Evolutionary conservation across 2,113 vertebrate species (phyloP), one percentile per base, ranked within the genome.

Genomic region (Rhineura floridana): DNA sequence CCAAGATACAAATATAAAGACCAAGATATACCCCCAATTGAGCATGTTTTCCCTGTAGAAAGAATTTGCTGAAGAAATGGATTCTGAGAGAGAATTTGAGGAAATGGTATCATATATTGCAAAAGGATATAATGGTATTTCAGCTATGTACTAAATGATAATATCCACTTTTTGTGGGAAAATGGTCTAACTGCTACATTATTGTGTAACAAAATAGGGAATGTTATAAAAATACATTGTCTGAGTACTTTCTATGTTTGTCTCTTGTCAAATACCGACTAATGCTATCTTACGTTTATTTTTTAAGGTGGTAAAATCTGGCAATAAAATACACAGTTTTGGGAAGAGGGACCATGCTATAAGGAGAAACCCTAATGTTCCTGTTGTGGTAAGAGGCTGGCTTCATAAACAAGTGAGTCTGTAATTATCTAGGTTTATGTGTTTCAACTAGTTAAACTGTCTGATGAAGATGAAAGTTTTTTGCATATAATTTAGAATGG

Each of bases 351-450:
- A 99, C 50, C 98, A 99, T 77, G 96, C 99, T 28, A 99, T 99
- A 95, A 98, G 98, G 96, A 98, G 99, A 95, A 99, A 99, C 95
- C 98, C 96, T 69, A 98, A 98, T 82, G 95, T 98, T 93, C 98
- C 99, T 0, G 99, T 99, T 89, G 97, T 99, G 91, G 98, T 99
- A 76, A 97, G 98, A 95, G 99, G 99, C 89, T 99, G 99, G 99
- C 97, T 99, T 46, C 98, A 99, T 94, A 99, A 99, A 86, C 99
- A 99, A 98, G 99, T 99, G 73, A 90, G 93, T 1, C 0, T 52
- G 21, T 81, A 5, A 52, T 87, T 50, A 1, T 69, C 46, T 83
- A 88, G 46, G 90, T 73, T 63, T 48, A 83, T 83, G 39, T 17
- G 44, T 59, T 62, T 76, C 50, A 63, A 10, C 25, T 33, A 62